Percentiles rank a stretch among this genome's conserved stretches.
These are phyloP conservation scores for Prunella fulvescens DNA, from an alignment of 2,113 vertebrate species.

Conservation along the genomic window DNA sequence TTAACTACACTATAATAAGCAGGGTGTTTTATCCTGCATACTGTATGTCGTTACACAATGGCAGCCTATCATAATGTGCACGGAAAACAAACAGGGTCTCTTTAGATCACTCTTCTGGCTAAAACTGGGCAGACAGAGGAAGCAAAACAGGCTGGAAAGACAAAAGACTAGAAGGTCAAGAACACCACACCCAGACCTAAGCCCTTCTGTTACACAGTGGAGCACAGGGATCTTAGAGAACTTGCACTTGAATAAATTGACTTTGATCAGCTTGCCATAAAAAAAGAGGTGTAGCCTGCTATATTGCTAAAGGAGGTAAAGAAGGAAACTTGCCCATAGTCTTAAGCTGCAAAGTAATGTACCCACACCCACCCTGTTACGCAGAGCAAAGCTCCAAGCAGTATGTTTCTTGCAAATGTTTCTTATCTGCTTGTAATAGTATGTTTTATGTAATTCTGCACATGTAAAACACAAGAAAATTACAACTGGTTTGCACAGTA, in stretches of 20 bases:
- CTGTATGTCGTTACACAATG: conserved; percentile 64
- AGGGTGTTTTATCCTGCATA: conserved; percentile 62
- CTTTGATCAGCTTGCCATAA: conserved; percentile 50
- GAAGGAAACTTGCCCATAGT: neutral
- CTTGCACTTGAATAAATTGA: conserved; percentile 29
- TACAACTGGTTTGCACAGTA: neutral
- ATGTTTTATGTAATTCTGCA: neutral
- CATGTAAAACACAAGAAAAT: neutral
- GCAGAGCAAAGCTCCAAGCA: neutral
- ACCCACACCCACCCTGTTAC: neutral
- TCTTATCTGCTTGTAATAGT: neutral
- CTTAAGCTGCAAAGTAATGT: neutral
- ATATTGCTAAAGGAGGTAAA: neutral
- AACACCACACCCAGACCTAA: conserved; percentile 63
- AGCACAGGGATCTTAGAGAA: conserved; percentile 13
- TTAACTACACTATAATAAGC: conserved; percentile 63
- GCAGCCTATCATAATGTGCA: conserved; percentile 54
- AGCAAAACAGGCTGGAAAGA: conserved; percentile 64
- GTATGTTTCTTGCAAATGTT: neutral
- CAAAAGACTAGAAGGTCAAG: conserved; percentile 66
- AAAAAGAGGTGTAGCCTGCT: conserved; percentile 7
- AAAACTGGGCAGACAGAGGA: conserved; percentile 53
- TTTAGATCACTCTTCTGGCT: conserved; percentile 46
- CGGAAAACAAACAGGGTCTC: conserved; percentile 59
- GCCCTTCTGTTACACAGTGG: neutral